phyloP scores from a whole-genome alignment of 2,113 vertebrate genomes.

The Herpailurus yagouaroundi region DNA sequence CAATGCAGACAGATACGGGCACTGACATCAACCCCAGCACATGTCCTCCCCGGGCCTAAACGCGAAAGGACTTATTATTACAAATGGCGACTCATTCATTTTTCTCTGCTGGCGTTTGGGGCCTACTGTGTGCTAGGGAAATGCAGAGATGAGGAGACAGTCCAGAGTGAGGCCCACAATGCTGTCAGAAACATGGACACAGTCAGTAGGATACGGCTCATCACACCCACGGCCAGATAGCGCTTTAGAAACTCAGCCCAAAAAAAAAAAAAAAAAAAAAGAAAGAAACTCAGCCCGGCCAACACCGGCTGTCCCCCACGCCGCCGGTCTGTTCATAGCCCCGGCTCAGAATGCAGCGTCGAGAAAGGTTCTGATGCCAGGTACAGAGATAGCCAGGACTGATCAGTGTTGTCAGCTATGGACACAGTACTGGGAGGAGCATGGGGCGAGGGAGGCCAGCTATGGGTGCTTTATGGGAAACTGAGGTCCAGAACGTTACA shows the following conservation, averaged over 20 bases:
- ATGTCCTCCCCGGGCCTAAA: background rate
- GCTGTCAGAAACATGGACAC: accelerated
- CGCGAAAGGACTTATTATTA: background rate
- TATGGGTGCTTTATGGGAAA: background rate
- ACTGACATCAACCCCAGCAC: too few relatives aligned
- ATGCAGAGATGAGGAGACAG: background rate
- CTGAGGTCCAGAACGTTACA: background rate
- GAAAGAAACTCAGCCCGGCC: background rate
- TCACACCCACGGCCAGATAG: background rate
- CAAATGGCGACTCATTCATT: background rate
- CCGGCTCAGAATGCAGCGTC: background rate
- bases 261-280: too few relatives aligned
- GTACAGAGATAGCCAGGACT: background rate
- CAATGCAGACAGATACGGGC: accelerated
- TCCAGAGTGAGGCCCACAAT: background rate
- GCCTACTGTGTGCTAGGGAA: background rate
- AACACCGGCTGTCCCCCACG: accelerated
- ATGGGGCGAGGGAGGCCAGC: background rate
- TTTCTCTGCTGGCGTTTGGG: background rate
- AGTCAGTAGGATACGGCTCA: background rate
- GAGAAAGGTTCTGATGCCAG: background rate
- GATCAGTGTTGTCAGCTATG: background rate
- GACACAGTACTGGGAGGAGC: background rate
- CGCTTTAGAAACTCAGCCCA: background rate
- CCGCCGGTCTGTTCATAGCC: background rate